These are phyloP conservation scores for Orestias chungarensis DNA, from an alignment of 2,797 vertebrate species.

Conservation along the genomic window DNA sequence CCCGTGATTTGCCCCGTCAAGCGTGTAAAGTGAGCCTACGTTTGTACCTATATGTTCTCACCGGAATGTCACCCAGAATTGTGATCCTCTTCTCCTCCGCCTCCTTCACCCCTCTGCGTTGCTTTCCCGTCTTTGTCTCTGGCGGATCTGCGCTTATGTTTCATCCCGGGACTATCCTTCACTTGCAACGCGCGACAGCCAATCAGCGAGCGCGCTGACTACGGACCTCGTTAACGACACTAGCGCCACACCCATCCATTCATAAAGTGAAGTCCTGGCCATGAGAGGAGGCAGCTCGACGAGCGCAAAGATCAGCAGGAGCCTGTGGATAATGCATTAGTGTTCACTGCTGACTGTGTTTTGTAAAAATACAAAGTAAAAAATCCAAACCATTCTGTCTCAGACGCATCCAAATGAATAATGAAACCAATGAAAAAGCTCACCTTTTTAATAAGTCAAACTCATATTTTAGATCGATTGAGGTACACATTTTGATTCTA, in stretches of 20 bases:
- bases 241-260: conserved; percentile 83
- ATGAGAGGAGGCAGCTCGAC: too few relatives aligned
- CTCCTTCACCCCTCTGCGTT: conserved; percentile 29
- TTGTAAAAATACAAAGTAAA: too few relatives aligned
- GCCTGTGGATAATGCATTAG: not conserved
- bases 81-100: conserved; percentile 50
- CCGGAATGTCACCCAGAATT: conserved; percentile 68
- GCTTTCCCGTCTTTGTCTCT: conserved; percentile 37
- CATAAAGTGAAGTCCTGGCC: conserved; percentile 81
- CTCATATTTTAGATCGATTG: not conserved
- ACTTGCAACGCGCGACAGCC: conserved; percentile 46
- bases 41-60: conserved; percentile 49
- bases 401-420: not conserved
- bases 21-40: conserved; percentile 4
- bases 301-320: too few relatives aligned
- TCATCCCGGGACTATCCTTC: conserved; percentile 57
- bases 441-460: not conserved
- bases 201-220: conserved; percentile 68
- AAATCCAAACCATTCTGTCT: too few relatives aligned
- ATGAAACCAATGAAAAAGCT: not conserved
- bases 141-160: conserved; percentile 62
- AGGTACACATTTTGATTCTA: too few relatives aligned
- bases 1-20: not conserved
- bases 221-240: conserved; percentile 50
- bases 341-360: too few relatives aligned